Percentiles rank a stretch among this genome's conserved stretches.
Conservation (phyloP, 2,113 vertebrate genomes). For the Amblyopsis rosae region DNA sequence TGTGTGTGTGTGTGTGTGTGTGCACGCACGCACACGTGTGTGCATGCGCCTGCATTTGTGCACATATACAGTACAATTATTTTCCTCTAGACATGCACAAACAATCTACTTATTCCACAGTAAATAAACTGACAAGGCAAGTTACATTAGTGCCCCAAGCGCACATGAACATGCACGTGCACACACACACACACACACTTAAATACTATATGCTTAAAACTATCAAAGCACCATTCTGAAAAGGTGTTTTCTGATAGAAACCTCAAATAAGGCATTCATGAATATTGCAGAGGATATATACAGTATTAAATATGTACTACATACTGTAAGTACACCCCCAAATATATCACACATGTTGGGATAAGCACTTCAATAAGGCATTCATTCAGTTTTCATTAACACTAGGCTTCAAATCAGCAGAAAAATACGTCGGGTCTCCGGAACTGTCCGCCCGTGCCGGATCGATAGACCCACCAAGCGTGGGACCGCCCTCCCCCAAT, state of each 20-base stretch:
- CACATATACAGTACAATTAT: no score
- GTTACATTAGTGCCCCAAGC: slow-evolving; percentile 59
- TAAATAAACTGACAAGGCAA: slow-evolving; percentile 70
- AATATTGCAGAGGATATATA: no score
- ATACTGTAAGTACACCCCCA: no score
- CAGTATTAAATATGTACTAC: no score
- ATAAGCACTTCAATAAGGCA: no score
- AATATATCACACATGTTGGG: no score
- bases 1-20: slow-evolving; percentile 11
- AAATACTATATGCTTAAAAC: background rate
- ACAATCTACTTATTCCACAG: slow-evolving; percentile 41
- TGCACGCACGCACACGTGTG: background rate
- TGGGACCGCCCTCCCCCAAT: slow-evolving; percentile 79
- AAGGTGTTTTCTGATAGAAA: no score
- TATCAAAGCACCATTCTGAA: background rate
- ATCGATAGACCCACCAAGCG: slow-evolving; percentile 96
- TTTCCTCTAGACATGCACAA: slow-evolving; percentile 40
- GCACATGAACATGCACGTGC: slow-evolving; percentile 23
- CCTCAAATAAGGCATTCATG: no score
- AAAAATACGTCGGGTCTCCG: slow-evolving; percentile 73
- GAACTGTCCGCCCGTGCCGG: slow-evolving; percentile 81
- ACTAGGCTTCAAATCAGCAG: background rate
- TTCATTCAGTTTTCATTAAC: no score
- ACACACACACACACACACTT: slow-evolving; percentile 4
- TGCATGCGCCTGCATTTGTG: slow-evolving; percentile 34